A percentile compares a stretch with the other conserved stretches of the same genome.
Conservation (phyloP, 2,113 vertebrate genomes). For the Cyanoderma ruficeps region DNA sequence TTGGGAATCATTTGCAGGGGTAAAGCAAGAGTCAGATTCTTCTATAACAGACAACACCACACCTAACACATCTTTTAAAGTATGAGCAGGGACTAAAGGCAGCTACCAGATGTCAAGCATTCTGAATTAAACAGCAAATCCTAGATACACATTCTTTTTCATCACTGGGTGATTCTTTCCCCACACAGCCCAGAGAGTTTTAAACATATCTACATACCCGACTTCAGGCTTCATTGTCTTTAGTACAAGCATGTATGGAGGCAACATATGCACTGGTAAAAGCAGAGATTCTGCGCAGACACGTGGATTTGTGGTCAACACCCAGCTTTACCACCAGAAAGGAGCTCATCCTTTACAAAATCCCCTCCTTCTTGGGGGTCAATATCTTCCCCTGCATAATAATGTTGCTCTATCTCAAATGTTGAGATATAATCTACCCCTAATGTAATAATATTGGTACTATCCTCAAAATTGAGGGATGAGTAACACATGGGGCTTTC, state of each 20-base stretch:
- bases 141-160: background rate
- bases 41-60: background rate
- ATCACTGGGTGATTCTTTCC: background rate
- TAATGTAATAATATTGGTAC: background rate
- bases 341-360: background rate
- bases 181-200: background rate
- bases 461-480: background rate
- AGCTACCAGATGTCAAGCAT: background rate
- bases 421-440: background rate
- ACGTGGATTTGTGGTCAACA: background rate
- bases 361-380: background rate
- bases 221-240: background rate
- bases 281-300: background rate
- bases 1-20: background rate
- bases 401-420: background rate
- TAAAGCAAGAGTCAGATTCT: background rate
- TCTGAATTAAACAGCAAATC: background rate
- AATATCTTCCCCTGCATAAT: background rate
- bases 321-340: background rate
- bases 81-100: background rate
- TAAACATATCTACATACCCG: background rate
- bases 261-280: background rate
- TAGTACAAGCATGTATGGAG: rapidly evolving
- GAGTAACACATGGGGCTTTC: background rate
- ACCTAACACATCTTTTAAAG: background rate